A percentile compares a stretch with the other conserved stretches of the same genome.
These are phyloP conservation scores for Unio delphinus DNA, from an alignment of 2,888 invertebrate species.

Conservation along the genomic window DNA sequence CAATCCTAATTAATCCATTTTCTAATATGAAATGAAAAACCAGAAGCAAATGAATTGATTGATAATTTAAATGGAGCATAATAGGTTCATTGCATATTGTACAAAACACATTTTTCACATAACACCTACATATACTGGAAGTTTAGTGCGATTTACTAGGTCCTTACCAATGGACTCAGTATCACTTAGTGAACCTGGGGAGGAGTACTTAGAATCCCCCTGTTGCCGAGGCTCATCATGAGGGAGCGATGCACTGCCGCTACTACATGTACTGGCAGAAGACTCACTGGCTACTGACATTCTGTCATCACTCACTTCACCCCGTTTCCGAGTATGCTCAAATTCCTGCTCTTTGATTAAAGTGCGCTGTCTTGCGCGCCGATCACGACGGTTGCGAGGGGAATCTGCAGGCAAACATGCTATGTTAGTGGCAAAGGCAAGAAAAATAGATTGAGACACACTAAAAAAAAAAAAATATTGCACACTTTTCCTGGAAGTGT, in stretches of 20 bases:
- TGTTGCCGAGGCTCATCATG: constrained; percentile 15
- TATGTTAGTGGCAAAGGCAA: constrained; percentile 27
- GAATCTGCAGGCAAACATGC: constrained; percentile 48
- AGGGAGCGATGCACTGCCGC: constrained; percentile 23
- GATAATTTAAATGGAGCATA: constrained; percentile 4
- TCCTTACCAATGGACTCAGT: constrained; percentile 42
- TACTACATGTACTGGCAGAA: constrained; percentile 51
- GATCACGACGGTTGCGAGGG: constrained; percentile 42
- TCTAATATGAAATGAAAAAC: no score
- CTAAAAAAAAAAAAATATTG: background rate
- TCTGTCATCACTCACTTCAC: constrained; percentile 35
- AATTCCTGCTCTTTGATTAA: constrained; percentile 58
- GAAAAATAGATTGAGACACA: constrained; percentile 1
- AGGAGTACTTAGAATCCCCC: constrained; percentile 40
- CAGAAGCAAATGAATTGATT: no score
- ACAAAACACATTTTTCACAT: no score
- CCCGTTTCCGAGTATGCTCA: constrained; percentile 22
- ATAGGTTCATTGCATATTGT: background rate
- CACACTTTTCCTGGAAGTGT: background rate
- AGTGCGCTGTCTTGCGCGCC: constrained; percentile 55
- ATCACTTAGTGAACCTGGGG: constrained; percentile 50
- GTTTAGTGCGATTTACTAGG: background rate
- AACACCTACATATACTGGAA: no score
- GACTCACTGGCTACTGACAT: constrained; percentile 51
- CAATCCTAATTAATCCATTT: no score